A percentile compares a stretch with the other conserved stretches of the same genome.
Conservation (phyloP, 2,113 vertebrate genomes). For the Nibea coibor region DNA sequence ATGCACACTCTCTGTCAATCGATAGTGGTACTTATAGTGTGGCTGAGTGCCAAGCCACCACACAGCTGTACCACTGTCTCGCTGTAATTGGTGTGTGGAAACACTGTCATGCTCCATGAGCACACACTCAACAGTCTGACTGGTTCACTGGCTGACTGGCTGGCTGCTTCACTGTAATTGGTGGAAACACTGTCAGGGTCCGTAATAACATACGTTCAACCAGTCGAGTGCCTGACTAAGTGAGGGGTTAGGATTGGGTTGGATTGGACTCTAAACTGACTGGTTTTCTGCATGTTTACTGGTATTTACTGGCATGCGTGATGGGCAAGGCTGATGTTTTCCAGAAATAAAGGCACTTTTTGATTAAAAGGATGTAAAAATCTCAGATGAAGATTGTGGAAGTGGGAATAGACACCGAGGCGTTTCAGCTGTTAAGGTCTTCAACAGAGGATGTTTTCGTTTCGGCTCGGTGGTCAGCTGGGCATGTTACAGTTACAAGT, state of each 20-base stretch:
- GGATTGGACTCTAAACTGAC: not conserved
- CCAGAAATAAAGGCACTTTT: not conserved
- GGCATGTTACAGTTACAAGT: not conserved
- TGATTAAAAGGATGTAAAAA: not conserved
- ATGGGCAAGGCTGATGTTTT: not conserved
- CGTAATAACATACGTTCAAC: slow-evolving; percentile 46
- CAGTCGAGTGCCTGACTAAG: slow-evolving; percentile 40
- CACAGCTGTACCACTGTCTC: slow-evolving; percentile 72
- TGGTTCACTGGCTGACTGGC: slow-evolving; percentile 57
- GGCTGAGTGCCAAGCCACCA: slow-evolving; percentile 74
- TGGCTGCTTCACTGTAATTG: slow-evolving; percentile 67
- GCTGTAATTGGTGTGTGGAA: slow-evolving; percentile 80
- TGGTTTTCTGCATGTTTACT: slow-evolving; percentile 4
- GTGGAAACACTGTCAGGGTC: slow-evolving; percentile 63
- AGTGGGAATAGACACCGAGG: slow-evolving; percentile 11
- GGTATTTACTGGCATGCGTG: not conserved
- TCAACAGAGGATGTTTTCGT: slow-evolving; percentile 38
- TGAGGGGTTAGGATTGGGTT: slow-evolving; percentile 27
- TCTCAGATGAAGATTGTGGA: not conserved
- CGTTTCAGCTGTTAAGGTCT: slow-evolving; percentile 41
- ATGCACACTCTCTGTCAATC: slow-evolving; percentile 59
- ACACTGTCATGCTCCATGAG: slow-evolving; percentile 77
- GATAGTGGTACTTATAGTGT: slow-evolving; percentile 73
- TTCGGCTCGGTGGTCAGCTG: slow-evolving; percentile 35
- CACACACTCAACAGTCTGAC: slow-evolving; percentile 64